Base-by-base conservation (phyloP, 2,113 vertebrate genomes). In the Sinocyclocheilus anshuiensis region DNA sequence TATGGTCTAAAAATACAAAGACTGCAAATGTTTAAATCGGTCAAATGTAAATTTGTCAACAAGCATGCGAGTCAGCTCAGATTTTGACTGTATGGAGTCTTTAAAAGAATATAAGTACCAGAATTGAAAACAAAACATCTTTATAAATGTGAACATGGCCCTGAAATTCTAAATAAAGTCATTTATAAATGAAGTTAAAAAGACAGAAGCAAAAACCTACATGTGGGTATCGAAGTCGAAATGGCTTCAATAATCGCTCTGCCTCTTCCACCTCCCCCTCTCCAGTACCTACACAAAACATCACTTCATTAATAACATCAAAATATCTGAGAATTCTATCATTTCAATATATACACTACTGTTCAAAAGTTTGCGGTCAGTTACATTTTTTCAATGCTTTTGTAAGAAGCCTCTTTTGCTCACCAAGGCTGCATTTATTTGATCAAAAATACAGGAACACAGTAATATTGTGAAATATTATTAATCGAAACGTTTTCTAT, bases 221-320 rank as follows among this genome's bases (percentile, higher is more conserved):
- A 84, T 67, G 87, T 16, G 95, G 96, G 84, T 96, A 96, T 16
- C 91, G 94, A 20, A 92, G 90, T 9, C 90, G 90, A 91, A 96
- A 96, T 2, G 95, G 95, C 85, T 94, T 93, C 72, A 96, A 89
- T 50, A 96, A 82, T 53, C 78, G 85, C 77, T 96, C 95, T 16
- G 96, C 95, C n/a, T 96, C 95, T 1, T 80, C 87, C 42, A 95
- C 91, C 0, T 95, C 94, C 61, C 93, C 95, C 39, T 96, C 96
- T 2, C 96, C 96, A 0, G 93, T 96, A 5, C 96, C 96, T 96
- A 89, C 36, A 76, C 16, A 87, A 85, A 79, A 29, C 13, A 59
- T 59, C 63, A 72, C 63, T 39, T 59, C 20, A 42, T 36, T 63
- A 83, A 36, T 69, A 29, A 87, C 72, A 61, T 50, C 16, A 33